phyloP scores from a whole-genome alignment of 2,888 invertebrate species.

The Antitype chi region DNA sequence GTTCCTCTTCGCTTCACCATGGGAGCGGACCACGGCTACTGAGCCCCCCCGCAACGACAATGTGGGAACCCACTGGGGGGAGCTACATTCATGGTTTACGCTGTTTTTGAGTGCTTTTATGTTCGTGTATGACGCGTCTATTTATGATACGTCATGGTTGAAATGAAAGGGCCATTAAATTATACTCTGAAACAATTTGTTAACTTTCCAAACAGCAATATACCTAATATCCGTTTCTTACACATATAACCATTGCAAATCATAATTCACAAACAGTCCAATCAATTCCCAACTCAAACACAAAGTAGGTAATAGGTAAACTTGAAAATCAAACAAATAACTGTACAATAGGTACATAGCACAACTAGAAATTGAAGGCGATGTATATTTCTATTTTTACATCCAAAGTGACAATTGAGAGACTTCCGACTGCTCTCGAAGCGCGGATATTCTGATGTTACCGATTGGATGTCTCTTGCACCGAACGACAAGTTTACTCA shows the following conservation, averaged over 20 bases:
- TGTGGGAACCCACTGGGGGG: no score
- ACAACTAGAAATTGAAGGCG: slow-evolving; percentile 6
- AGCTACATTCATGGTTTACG: no score
- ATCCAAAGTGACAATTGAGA: slow-evolving; percentile 50
- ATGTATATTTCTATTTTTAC: slow-evolving; percentile 41
- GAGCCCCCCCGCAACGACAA: no score
- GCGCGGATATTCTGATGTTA: neutral
- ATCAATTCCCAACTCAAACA: slow-evolving; percentile 4
- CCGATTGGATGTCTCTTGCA: slow-evolving; percentile 35
- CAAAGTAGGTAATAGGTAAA: neutral
- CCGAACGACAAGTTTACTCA: slow-evolving; percentile 5
- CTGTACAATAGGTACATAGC: neutral
- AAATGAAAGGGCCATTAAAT: neutral
- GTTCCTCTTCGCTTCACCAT: no score
- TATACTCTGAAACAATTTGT: no score
- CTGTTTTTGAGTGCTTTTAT: no score
- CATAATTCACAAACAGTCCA: neutral
- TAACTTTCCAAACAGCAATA: no score
- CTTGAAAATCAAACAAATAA: slow-evolving; percentile 6
- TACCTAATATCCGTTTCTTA: no score
- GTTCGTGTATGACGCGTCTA: no score
- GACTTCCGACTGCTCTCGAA: slow-evolving; percentile 31
- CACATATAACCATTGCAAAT: no score
- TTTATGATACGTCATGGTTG: no score
- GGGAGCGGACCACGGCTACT: no score